Conservation (phyloP, 2,888 invertebrate genomes). For the Lordiphosa andalusiaca region DNA sequence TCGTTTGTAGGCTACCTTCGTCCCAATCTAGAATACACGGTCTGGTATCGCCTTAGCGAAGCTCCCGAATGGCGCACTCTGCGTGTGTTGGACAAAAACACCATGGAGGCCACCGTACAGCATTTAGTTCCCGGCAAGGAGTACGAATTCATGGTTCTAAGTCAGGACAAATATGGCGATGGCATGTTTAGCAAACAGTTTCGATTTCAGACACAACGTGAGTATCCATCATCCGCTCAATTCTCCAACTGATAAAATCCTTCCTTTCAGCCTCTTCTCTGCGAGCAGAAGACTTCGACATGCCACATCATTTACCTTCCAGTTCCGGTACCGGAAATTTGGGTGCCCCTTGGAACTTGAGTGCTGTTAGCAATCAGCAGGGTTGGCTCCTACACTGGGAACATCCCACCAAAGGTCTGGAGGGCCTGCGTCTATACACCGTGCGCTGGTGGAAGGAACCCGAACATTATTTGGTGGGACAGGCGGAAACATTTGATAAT, state of each 20-base stretch:
- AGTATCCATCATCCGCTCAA: slow-evolving; percentile 11
- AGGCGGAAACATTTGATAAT: slow-evolving; percentile 86
- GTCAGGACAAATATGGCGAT: slow-evolving; percentile 92
- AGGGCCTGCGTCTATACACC: slow-evolving; percentile 83
- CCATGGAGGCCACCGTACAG: slow-evolving; percentile 89
- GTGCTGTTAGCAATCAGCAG: slow-evolving; percentile 85
- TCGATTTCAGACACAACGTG: slow-evolving; percentile 86
- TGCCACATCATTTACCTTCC: slow-evolving; percentile 42
- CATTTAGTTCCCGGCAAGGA: slow-evolving; percentile 88
- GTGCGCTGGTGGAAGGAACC: slow-evolving; percentile 87
- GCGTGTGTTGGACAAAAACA: slow-evolving; percentile 86
- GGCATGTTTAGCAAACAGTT: slow-evolving; percentile 94
- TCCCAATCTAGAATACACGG: slow-evolving; percentile 89
- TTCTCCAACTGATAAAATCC: neutral
- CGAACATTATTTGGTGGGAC: slow-evolving; percentile 84
- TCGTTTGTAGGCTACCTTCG: slow-evolving; percentile 84
- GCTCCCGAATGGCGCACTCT: slow-evolving; percentile 92
- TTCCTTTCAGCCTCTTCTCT: slow-evolving; percentile 29
- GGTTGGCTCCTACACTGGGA: slow-evolving; percentile 90
- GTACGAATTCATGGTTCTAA: slow-evolving; percentile 95
- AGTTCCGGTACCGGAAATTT: slow-evolving; percentile 40
- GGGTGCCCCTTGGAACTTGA: slow-evolving; percentile 84
- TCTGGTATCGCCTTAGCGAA: slow-evolving; percentile 91
- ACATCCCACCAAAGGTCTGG: slow-evolving; percentile 83
- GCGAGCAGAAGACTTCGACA: slow-evolving; percentile 48